Conservation (phyloP, 2,888 invertebrate species). For the Phrixothrix hirtus region DNA sequence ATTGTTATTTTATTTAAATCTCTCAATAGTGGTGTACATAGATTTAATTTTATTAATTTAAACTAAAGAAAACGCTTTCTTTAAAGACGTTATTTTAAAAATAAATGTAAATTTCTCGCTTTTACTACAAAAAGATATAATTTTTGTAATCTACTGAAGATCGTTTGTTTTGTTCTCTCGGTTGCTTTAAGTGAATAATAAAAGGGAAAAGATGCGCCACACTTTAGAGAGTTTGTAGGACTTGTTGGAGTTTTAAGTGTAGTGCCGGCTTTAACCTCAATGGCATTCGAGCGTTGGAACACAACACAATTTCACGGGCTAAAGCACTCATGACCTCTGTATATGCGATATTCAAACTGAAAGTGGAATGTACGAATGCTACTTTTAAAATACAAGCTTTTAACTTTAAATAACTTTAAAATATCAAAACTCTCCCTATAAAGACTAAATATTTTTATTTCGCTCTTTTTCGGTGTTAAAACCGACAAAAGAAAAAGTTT, state of each 20-base stretch:
- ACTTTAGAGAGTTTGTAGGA: constrained; percentile 22
- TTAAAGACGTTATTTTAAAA: too few species aligned
- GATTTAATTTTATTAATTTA: too few species aligned
- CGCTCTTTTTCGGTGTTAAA: background rate
- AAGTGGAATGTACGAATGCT: constrained; percentile 18
- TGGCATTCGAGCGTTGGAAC: constrained; percentile 42
- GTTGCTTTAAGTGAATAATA: constrained; percentile 1
- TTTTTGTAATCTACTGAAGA: background rate
- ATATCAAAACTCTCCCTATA: constrained; percentile 2
- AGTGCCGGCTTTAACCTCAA: constrained; percentile 39
- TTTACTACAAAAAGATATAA: background rate
- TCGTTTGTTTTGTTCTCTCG: background rate
- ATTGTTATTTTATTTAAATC: too few species aligned
- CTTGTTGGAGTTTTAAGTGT: constrained; percentile 31
- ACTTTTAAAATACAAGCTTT: constrained; percentile 18
- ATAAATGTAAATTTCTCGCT: background rate
- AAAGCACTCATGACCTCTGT: constrained; percentile 40
- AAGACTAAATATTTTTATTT: background rate
- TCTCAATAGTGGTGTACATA: too few species aligned
- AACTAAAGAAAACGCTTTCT: too few species aligned
- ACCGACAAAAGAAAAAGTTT: background rate
- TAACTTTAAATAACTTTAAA: constrained; percentile 10
- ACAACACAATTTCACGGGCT: constrained; percentile 46
- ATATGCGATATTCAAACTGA: constrained; percentile 34
- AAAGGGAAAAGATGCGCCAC: constrained; percentile 11